These are phyloP conservation scores for Gallinago jamesoni DNA, from an alignment of 2,113 vertebrate genomes.

Conservation along the genomic window DNA sequence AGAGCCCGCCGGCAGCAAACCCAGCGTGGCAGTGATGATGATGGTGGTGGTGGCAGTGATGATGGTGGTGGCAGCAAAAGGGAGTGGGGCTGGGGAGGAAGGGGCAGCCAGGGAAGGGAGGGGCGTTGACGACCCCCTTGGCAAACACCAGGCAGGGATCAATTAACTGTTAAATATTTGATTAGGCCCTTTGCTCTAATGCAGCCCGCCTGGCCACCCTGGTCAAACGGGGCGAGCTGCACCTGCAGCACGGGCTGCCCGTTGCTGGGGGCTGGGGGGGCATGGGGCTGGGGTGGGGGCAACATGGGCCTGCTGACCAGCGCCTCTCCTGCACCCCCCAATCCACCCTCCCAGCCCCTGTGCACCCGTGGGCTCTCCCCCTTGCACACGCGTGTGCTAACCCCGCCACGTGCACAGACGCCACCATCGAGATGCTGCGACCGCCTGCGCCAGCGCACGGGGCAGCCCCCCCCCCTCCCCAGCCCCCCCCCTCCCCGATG, in stretches of 20 bases:
- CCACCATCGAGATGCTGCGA: neutral
- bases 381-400: accelerated
- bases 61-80: accelerated
- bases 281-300: accelerated
- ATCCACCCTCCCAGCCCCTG: neutral
- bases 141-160: slow-evolving; percentile 71
- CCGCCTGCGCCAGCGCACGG: accelerated
- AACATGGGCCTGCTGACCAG: neutral
- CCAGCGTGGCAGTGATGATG: accelerated
- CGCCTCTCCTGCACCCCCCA: neutral
- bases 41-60: neutral
- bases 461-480: neutral
- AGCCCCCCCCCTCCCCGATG: neutral
- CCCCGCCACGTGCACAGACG: accelerated
- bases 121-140: slow-evolving; percentile 44
- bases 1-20: accelerated
- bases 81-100: no score
- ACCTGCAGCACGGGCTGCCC: accelerated
- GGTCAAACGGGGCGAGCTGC: neutral
- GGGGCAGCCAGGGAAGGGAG: accelerated
- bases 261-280: accelerated
- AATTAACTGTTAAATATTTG: slow-evolving; percentile 81
- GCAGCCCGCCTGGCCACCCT: neutral
- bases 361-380: accelerated
- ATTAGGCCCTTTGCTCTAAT: slow-evolving; percentile 71